Evolutionary conservation across 2,888 invertebrate species (phyloP).

Genomic region (Lycocerus yunnanus): DNA sequence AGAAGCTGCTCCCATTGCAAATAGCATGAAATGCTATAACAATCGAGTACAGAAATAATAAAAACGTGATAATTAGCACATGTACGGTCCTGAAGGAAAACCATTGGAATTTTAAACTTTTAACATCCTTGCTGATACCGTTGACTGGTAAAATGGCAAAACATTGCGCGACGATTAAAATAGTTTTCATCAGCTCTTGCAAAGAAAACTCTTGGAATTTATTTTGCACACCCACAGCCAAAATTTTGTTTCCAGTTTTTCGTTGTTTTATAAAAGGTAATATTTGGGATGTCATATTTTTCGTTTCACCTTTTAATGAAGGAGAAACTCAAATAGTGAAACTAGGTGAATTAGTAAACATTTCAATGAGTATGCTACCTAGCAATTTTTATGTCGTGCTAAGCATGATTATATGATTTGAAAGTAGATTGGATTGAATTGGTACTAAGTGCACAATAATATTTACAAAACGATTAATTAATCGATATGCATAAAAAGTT

Average conservation of each 20-base stretch:
- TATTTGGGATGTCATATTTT: background rate
- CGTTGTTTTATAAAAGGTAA: background rate
- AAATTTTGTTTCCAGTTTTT: background rate
- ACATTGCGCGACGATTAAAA: constrained; percentile 14
- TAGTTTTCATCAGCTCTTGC: constrained; percentile 6
- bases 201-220: background rate
- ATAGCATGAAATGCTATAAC: background rate
- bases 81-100: constrained; percentile 14
- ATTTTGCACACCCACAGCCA: background rate
- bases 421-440: background rate
- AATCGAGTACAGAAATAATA: constrained; percentile 3
- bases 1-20: constrained; percentile 8
- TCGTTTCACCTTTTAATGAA: background rate
- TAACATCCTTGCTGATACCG: constrained; percentile 4
- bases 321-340: background rate
- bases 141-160: constrained; percentile 21
- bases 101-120: constrained; percentile 20
- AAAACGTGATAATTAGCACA: background rate
- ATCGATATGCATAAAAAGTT: background rate
- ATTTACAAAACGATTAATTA: background rate
- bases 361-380: background rate
- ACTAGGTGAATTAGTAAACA: background rate
- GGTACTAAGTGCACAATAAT: background rate
- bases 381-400: background rate
- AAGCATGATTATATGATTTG: background rate